A percentile compares a stretch with the other conserved stretches of the same genome.
phyloP scores from a whole-genome alignment of 1,140 invertebrate species.

The Araneus ventricosus region DNA sequence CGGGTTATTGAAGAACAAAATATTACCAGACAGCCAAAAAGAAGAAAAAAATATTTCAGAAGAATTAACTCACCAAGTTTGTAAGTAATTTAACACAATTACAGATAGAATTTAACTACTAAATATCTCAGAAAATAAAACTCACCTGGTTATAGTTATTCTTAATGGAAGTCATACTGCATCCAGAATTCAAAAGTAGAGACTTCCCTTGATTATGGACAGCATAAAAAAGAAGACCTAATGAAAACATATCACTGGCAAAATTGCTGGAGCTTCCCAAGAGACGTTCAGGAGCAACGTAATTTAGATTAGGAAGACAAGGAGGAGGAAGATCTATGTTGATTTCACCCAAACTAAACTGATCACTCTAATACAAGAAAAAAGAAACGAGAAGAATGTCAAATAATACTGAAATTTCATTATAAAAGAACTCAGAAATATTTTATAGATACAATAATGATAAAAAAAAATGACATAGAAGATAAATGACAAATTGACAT shows the following conservation, averaged over 20 bases:
- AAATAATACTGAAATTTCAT: background rate
- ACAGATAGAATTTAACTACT: too few species aligned
- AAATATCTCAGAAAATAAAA: background rate
- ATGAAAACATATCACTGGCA: slow-evolving; percentile 93
- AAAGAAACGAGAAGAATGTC: background rate
- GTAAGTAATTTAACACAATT: too few species aligned
- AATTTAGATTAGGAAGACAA: slow-evolving; percentile 91
- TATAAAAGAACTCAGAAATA: background rate
- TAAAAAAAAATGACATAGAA: too few species aligned
- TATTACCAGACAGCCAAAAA: too few species aligned
- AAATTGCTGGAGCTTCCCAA: slow-evolving; percentile 85
- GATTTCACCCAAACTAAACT: slow-evolving; percentile 86
- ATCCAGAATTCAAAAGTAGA: slow-evolving; percentile 82
- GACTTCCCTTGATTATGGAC: slow-evolving; percentile 87
- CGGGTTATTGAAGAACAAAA: too few species aligned
- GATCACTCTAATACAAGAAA: slow-evolving; percentile 28
- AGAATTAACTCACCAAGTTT: too few species aligned
- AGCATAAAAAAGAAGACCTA: slow-evolving; percentile 91
- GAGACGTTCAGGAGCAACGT: slow-evolving; percentile 91
- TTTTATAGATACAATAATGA: background rate
- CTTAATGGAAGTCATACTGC: slow-evolving; percentile 81
- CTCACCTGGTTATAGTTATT: slow-evolving; percentile 82
- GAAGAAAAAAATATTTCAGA: too few species aligned
- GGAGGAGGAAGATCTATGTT: slow-evolving; percentile 86
- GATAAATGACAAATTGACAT: too few species aligned